Percentiles rank a stretch among this genome's conserved stretches.
Conservation (phyloP, 1,140 invertebrate genomes). For the Meloidogyne hapla region DNA sequence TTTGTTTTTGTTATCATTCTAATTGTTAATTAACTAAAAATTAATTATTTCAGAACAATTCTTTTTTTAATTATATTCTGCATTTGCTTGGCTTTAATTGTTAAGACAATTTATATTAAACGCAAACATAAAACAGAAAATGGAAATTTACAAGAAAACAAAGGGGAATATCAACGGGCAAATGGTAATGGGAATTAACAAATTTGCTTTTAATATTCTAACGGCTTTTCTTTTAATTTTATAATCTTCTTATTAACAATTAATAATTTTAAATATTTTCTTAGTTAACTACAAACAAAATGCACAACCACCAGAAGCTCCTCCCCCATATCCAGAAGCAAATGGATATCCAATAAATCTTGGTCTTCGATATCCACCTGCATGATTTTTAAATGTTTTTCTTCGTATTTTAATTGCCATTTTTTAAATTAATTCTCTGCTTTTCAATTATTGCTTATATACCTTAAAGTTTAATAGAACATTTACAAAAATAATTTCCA, state of each 20-base stretch:
- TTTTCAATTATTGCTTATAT: no score
- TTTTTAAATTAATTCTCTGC: not conserved
- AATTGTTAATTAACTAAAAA: not conserved
- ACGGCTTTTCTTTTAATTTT: no score
- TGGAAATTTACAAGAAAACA: not conserved
- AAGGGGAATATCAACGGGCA: constrained; percentile 18
- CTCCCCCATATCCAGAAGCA: not conserved
- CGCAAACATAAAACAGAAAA: constrained; percentile 5
- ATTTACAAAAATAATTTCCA: no score
- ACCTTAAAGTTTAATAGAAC: no score
- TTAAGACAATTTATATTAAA: not conserved
- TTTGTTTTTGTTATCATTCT: not conserved
- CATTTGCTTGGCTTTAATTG: not conserved
- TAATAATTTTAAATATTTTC: not conserved
- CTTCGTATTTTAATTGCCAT: not conserved
- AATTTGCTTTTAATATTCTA: no score
- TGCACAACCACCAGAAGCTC: not conserved
- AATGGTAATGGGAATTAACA: constrained; percentile 14
- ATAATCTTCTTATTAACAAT: no score
- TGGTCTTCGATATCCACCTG: constrained; percentile 11
- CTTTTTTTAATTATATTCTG: constrained; percentile 6
- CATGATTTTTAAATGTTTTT: not conserved
- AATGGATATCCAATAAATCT: constrained; percentile 8
- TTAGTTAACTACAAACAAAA: not conserved
- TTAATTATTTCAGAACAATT: constrained; percentile 6